Evolutionary conservation across 2,888 invertebrate genomes (phyloP), one percentile per base, ranked within the genome.

Genomic region (Sthenelais limicola): DNA sequence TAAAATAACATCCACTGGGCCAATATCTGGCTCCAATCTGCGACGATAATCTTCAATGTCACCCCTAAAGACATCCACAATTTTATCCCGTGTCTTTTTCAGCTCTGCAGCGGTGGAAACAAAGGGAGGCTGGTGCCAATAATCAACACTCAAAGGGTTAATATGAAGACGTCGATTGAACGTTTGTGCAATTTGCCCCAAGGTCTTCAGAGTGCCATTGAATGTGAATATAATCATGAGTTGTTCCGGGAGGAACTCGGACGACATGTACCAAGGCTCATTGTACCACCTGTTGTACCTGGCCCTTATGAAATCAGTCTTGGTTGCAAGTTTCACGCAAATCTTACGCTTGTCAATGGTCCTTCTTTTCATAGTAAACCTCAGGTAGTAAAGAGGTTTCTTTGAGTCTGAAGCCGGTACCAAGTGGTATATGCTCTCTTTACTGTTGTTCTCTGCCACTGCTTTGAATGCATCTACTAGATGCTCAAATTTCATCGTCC

Each of bases 261-360:
- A 35, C 21, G 62, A 62, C 62, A 62, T 62, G 24, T 62, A 62
- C 62, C 62, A 62, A 3, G 62, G 21, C 38, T 62, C 62, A 18
- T 62, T 62, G 62, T 62, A 62, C 62, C 62, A 62, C 12, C 62
- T 35, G 62, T 62, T 62, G 62, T 62, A 62, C 9, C 62, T 1
- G 62, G 62, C 35, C 38, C 62, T 18, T 24, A 62, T 38, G 62
- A 62, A 62, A 21, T 62, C 62, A 4, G 62, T 62, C 24, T 62
- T 62, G 9, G 62, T 62, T 12, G 62, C 62, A 12, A 62, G 62
- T 21, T 24, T 35, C 1, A 62, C 62, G 28, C 62, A 62, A n/a
- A 62, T 62, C 62, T 62, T 62, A 35, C 62, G 21, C 38, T 62
- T 62, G 24, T 62, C 62, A 9, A 62, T 43, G 7, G 62, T 38